Evolutionary conservation across 2,113 vertebrate species (phyloP).

Genomic region (Ictalurus furcatus): DNA sequence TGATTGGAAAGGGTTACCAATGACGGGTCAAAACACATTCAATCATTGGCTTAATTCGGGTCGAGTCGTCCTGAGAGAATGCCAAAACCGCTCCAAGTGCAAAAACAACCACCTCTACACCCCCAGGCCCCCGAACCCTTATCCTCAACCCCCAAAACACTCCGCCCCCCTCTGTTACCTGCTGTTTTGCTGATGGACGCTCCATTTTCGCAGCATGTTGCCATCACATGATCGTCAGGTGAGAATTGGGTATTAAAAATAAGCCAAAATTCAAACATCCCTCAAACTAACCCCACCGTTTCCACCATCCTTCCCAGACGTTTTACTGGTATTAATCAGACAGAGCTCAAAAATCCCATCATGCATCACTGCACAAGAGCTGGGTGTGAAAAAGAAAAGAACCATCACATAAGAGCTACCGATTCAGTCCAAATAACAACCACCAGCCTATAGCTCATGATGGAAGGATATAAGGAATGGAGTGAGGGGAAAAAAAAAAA

Average conservation of each 20-base stretch:
- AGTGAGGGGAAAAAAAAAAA: no score
- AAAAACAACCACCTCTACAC: constrained; percentile 38
- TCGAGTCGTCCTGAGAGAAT: constrained; percentile 73
- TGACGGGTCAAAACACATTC: constrained; percentile 75
- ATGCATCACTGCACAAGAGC: constrained; percentile 65
- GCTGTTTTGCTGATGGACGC: constrained; percentile 19
- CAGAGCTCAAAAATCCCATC: constrained; percentile 49
- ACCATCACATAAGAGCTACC: constrained; percentile 59
- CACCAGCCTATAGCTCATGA: constrained; percentile 41
- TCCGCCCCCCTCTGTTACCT: not conserved
- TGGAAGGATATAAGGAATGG: constrained; percentile 15
- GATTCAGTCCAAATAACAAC: constrained; percentile 58
- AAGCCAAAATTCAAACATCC: not conserved
- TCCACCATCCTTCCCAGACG: constrained; percentile 46
- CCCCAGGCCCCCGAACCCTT: not conserved
- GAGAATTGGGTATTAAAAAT: constrained; percentile 45
- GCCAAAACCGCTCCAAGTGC: constrained; percentile 63
- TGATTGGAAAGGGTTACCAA: constrained; percentile 65
- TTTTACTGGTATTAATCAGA: constrained; percentile 86
- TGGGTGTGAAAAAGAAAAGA: constrained; percentile 54
- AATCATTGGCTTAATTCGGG: constrained; percentile 70
- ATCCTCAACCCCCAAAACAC: not conserved
- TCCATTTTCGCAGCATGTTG: constrained; percentile 58
- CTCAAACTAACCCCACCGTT: constrained; percentile 27
- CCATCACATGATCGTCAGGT: constrained; percentile 61